These are phyloP conservation scores for Drosophila borealis DNA, from an alignment of 2,888 invertebrate species.

Conservation along the genomic window DNA sequence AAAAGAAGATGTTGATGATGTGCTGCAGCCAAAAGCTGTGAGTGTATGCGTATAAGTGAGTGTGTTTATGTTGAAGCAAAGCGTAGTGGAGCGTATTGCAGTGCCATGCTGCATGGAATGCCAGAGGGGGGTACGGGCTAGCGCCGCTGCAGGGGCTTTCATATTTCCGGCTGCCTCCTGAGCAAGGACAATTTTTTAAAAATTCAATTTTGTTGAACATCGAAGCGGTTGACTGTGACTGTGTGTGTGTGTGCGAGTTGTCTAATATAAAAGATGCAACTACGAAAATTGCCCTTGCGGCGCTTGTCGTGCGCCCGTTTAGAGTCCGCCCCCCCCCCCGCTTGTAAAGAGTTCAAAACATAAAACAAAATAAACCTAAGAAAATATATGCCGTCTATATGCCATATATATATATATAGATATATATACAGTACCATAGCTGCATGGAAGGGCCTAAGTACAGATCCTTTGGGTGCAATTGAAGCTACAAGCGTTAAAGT, in stretches of 20 bases:
- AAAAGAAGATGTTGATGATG: constrained; percentile 72
- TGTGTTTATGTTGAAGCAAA: constrained; percentile 39
- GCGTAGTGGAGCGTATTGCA: constrained; percentile 46
- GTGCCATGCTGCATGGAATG: constrained; percentile 17
- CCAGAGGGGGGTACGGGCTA: background rate
- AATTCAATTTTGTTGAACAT: constrained; percentile 77
- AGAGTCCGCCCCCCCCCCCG: background rate
- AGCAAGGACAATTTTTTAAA: constrained; percentile 77
- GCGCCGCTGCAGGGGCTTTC: constrained; percentile 43
- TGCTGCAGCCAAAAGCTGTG: constrained; percentile 52
- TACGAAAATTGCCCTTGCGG: constrained; percentile 67
- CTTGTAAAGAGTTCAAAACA: constrained; percentile 32
- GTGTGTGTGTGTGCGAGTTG: constrained; percentile 30
- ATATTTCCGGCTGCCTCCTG: constrained; percentile 71
- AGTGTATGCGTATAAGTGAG: constrained; percentile 6
- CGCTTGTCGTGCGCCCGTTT: constrained; percentile 17
- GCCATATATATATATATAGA: constrained; percentile 1
- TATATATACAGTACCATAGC: background rate
- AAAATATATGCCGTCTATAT: constrained; percentile 23
- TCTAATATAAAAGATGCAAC: constrained; percentile 67
- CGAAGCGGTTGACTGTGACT: constrained; percentile 54
- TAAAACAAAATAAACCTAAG: constrained; percentile 42
- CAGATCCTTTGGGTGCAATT: constrained; percentile 8
- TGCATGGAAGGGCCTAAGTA: constrained; percentile 26
- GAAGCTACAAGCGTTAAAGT: constrained; percentile 34